phyloP scores from a whole-genome alignment of 2,797 vertebrate species.

The Oreonectes daqikongensis region DNA sequence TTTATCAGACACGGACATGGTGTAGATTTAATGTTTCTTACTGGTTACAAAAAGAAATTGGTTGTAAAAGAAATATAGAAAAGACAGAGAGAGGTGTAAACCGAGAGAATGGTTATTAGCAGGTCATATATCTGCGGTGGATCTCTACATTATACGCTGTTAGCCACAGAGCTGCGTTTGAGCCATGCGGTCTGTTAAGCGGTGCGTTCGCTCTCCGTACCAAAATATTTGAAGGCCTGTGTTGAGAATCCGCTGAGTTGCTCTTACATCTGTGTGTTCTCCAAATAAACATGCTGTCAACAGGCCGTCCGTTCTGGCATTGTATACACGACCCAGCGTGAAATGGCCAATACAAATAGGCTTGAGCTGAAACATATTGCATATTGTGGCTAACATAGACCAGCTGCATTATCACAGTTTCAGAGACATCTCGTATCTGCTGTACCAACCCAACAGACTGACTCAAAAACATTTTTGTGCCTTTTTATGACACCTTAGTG shows the following conservation, averaged over 20 bases:
- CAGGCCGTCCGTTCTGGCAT: constrained; percentile 41
- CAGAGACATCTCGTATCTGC: constrained; percentile 12
- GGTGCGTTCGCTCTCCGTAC: background rate
- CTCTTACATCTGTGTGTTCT: constrained; percentile 50
- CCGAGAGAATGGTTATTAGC: background rate
- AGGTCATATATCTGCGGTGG: constrained; percentile 9
- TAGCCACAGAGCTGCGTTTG: constrained; percentile 20
- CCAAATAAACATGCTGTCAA: constrained; percentile 57
- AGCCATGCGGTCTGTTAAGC: background rate
- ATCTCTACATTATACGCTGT: background rate
- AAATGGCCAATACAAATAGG: constrained; percentile 41
- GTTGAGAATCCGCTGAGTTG: constrained; percentile 29
- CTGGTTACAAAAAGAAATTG: too few relatives aligned
- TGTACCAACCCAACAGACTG: background rate
- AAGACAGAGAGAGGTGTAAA: background rate
- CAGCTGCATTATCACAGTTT: constrained; percentile 34
- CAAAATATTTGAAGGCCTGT: constrained; percentile 17
- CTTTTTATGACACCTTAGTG: background rate
- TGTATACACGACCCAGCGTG: constrained; percentile 23
- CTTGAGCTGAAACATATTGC: constrained; percentile 32
- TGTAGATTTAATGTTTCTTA: too few relatives aligned
- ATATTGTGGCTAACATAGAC: constrained; percentile 29
- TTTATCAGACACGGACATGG: background rate
- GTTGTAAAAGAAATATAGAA: background rate
- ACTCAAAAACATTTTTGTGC: too few relatives aligned